These are phyloP conservation scores for Silvanus unidentatus DNA, from an alignment of 2,888 invertebrate species.

Conservation along the genomic window DNA sequence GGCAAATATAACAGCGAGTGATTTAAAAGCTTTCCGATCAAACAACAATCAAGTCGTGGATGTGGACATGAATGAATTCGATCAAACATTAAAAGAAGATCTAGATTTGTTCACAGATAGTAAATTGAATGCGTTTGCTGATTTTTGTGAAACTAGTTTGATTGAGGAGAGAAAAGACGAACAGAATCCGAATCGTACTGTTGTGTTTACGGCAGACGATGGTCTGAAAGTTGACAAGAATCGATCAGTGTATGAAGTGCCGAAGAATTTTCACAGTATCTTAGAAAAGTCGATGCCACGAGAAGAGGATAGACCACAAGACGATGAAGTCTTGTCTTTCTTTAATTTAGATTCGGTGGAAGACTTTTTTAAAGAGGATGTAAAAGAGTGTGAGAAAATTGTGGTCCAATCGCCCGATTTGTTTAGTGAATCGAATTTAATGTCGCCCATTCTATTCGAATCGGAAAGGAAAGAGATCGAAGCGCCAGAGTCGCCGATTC, in stretches of 20 bases:
- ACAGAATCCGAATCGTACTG: too few species aligned
- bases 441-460: too few species aligned
- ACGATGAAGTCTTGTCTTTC: slow-evolving; percentile 22
- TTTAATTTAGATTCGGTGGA: slow-evolving; percentile 25
- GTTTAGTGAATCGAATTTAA: slow-evolving; percentile 5
- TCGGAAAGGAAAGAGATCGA: neutral
- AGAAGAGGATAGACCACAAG: slow-evolving; percentile 4
- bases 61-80: too few species aligned
- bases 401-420: slow-evolving; percentile 26
- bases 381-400: slow-evolving; percentile 15
- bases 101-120: slow-evolving; percentile 25
- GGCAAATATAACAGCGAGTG: neutral
- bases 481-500: too few species aligned
- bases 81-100: slow-evolving; percentile 15
- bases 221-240: too few species aligned
- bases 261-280: neutral
- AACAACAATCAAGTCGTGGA: too few species aligned
- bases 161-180: too few species aligned
- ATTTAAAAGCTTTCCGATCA: neutral
- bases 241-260: neutral
- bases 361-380: slow-evolving; percentile 19
- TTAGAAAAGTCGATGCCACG: too few species aligned
- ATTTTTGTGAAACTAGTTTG: too few species aligned
- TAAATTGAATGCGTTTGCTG: too few species aligned
- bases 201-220: too few species aligned